Evolutionary conservation across 2,113 vertebrate genomes (phyloP).

Genomic region (Sialia sialis): DNA sequence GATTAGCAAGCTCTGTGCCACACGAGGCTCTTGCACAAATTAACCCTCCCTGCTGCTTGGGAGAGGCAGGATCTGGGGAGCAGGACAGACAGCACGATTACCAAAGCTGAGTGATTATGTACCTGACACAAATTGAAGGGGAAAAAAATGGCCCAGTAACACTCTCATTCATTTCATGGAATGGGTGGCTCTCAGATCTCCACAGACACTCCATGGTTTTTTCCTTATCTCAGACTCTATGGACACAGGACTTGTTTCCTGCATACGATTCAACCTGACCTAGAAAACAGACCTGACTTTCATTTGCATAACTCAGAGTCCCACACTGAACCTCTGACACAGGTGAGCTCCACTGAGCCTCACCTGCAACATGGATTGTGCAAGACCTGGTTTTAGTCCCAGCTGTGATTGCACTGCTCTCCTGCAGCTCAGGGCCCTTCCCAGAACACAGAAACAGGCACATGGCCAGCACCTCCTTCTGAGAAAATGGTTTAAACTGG

Average conservation of each 20-base stretch:
- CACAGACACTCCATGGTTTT: background rate
- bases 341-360: background rate
- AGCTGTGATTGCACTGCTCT: fast-evolving
- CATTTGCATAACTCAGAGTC: background rate
- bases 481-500: background rate
- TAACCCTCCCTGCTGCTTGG: fast-evolving
- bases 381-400: background rate
- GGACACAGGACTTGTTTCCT: background rate
- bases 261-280: background rate
- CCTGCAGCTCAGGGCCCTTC: background rate
- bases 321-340: background rate
- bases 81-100: background rate
- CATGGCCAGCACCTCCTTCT: background rate
- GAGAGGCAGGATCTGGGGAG: background rate
- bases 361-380: background rate
- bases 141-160: background rate
- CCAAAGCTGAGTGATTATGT: background rate
- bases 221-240: background rate
- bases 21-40: background rate
- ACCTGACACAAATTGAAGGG: background rate
- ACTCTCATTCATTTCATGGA: background rate
- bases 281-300: background rate
- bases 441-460: background rate
- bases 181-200: background rate
- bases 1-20: background rate